These are phyloP conservation scores for Coregonus sp. DNA, from an alignment of 2,797 vertebrate genomes.

Conservation along the genomic window DNA sequence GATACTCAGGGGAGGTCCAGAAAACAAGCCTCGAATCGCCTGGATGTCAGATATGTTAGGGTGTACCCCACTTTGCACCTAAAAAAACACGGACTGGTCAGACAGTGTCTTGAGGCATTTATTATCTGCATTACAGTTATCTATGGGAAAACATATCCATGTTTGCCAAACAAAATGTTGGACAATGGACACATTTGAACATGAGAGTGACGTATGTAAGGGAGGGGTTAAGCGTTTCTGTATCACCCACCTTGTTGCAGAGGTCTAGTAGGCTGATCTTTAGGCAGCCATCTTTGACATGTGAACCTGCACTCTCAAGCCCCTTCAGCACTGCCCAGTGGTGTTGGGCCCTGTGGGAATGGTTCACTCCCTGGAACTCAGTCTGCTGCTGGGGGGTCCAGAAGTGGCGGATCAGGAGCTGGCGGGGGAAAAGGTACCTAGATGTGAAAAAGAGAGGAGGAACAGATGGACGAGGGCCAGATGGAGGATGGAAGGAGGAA, in stretches of 20 bases:
- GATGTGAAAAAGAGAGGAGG: conserved; percentile 18
- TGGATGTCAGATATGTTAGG: conserved; percentile 79
- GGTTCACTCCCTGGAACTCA: conserved; percentile 83
- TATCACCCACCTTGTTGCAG: conserved; percentile 75
- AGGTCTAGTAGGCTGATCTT: conserved; percentile 72
- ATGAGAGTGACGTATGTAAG: not conserved
- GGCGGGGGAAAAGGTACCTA: conserved; percentile 93
- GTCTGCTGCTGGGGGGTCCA: conserved; percentile 85
- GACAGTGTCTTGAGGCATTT: not conserved
- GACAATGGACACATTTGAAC: not conserved
- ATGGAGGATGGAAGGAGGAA: conserved; percentile 10
- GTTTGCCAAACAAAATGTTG: not conserved
- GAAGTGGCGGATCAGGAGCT: conserved; percentile 89
- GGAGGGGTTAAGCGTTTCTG: not conserved
- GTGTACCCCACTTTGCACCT: conserved; percentile 82
- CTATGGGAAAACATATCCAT: not conserved
- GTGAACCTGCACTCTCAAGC: conserved; percentile 56
- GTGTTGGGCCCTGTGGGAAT: conserved; percentile 67
- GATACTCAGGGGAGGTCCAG: conserved; percentile 77
- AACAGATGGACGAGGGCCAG: conserved; percentile 19
- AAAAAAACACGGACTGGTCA: conserved; percentile 14
- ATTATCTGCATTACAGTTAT: not conserved
- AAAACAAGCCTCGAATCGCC: conserved; percentile 78
- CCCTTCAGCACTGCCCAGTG: conserved; percentile 71
- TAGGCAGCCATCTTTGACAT: conserved; percentile 66